Evolutionary conservation across 2,113 vertebrate species (phyloP), one percentile per base, ranked within the genome.

Genomic region (Kryptolebias marmoratus): DNA sequence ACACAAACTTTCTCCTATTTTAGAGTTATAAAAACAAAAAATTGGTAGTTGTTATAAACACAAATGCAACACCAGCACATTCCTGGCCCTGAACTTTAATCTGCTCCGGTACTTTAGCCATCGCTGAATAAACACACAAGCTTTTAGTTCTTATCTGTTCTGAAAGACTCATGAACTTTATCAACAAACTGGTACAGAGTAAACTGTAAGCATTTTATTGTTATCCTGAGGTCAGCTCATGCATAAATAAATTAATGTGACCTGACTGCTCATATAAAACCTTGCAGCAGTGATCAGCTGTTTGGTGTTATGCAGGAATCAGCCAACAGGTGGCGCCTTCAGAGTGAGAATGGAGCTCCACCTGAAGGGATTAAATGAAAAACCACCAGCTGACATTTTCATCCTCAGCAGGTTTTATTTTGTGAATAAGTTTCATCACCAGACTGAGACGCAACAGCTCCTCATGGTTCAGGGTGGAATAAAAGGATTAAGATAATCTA

Each of bases 261-360:
- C 4, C 14, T 15, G 22, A 22, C 22, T 22, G 22, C 15, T 49
- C 47, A 16, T 16, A 49, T 15, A 49, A 49, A 4, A 49, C 2
- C 1, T 39, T 58, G 16, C 27, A 30, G 11, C 7, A 28, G 5
- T 13, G 4, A 14, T 14, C 5, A 11, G 3, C 7, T 49, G 50
- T 67, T 30, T n/a, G 39, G 45, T 53, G 67, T 52, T 9, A 9
- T 2, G n/a, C 30, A 54, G 28, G 31, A 48, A 0, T 16, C 54
- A 13, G 2, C 92, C 93, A 93, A 81, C 75, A 93, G 93, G 71
- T 83, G 92, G 91, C 81, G 85, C 88, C 63, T 58, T 58, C 59
- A 85, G 71, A 75, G 79, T 68, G 75, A 53, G 13, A 62, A 44
- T 75, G 68, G 11, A 69, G 59, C 22, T 66, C 1, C 65, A 68